Evolutionary conservation across 2,113 vertebrate genomes (phyloP), one percentile per base, ranked within the genome.

Genomic region (Stictonetta naevosa): DNA sequence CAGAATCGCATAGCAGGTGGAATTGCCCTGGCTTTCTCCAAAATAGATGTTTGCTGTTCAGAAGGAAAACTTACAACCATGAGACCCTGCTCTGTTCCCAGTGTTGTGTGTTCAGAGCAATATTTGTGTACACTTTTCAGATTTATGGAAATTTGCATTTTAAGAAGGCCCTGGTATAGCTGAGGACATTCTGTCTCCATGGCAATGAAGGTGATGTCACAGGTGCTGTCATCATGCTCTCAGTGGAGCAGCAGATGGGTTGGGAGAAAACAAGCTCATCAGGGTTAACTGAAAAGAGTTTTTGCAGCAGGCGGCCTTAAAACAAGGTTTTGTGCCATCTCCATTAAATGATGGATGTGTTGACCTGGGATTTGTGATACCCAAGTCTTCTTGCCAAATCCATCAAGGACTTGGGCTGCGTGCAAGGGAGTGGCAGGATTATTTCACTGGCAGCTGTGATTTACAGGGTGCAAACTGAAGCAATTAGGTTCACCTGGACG

Each of bases 391-490:
- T 67, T 84, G 58, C 88, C 75, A 76, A 66, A 75, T 81, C 84
- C 66, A 31, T 77, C 75, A 22, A 8, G 10, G 76, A 6, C 44
- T 20, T 2, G 59, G 71, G 71, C 77, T 58, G 82, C 2, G 2
- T 18, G 25, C 34, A 18, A 23, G 86, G 90, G 82, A 73, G 81
- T 63, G 81, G 90, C 72, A 33, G 93, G 90, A 40, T 86, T 36
- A 52, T 73, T 78, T 58, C 14, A 2, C 68, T 63, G 86, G 77
- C 90, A 29, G 85, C 60, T 74, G 11, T 73, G 93, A 92, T 83
- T 86, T 78, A 92, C 76, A 34, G 90, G 66, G 90, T 86, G 66
- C 53, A 62, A 92, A 86, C 55, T 22, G 64, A 78, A 63, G 93
- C 71, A 46, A 58, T 92, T 82, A 29, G 33, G 66, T 62, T 92